Conservation (phyloP, 2,888 invertebrate species). For the Poecilus cupreus region DNA sequence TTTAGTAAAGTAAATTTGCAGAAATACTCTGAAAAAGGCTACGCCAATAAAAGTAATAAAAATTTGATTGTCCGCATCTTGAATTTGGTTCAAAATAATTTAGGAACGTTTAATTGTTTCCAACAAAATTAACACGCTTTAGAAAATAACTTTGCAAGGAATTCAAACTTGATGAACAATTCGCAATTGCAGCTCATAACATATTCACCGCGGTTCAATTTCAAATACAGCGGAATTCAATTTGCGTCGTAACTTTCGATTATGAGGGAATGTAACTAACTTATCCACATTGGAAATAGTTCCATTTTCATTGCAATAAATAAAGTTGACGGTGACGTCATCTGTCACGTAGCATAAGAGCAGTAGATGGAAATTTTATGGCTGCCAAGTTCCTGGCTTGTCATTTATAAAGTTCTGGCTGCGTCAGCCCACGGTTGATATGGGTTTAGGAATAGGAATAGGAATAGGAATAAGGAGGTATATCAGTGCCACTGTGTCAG, state of each 20-base stretch:
- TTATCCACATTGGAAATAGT: slow-evolving; percentile 27
- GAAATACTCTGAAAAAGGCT: too few species aligned
- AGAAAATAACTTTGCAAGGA: too few species aligned
- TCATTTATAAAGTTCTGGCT: slow-evolving; percentile 31
- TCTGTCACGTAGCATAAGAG: background rate
- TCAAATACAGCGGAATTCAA: background rate
- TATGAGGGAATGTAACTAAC: background rate
- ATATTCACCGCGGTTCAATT: background rate
- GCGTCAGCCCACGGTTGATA: slow-evolving; percentile 8
- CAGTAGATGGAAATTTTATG: slow-evolving; percentile 33
- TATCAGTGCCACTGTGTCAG: slow-evolving; percentile 16
- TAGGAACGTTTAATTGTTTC: too few species aligned
- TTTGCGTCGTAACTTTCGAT: background rate
- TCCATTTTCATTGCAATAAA: background rate
- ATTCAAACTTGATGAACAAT: too few species aligned
- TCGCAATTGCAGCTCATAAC: too few species aligned
- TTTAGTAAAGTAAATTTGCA: too few species aligned
- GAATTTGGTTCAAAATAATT: too few species aligned
- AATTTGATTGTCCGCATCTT: too few species aligned
- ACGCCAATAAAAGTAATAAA: too few species aligned
- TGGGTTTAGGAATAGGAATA: background rate
- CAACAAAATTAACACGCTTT: too few species aligned
- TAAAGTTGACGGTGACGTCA: background rate
- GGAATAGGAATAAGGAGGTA: background rate
- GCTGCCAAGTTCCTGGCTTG: slow-evolving; percentile 9